phyloP scores from a whole-genome alignment of 2,888 invertebrate genomes.

The Acanthosepion esculentum region DNA sequence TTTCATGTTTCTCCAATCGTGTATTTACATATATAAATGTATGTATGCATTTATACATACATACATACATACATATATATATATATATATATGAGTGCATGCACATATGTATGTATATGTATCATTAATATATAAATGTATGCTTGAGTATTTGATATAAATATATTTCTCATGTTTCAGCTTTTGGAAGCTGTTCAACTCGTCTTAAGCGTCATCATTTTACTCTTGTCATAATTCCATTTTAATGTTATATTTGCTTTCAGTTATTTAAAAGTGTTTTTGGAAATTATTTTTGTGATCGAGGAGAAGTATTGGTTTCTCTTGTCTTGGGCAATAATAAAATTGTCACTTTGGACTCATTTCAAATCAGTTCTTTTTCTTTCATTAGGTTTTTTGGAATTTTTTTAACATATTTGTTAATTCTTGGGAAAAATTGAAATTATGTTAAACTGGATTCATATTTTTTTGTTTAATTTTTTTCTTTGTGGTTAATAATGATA shows the following conservation, averaged over 20 bases:
- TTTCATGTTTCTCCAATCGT: not conserved
- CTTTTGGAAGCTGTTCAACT: not conserved
- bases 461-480: not conserved
- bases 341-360: not conserved
- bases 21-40: not conserved
- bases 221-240: not conserved
- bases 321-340: not conserved
- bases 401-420: not conserved
- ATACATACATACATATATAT: not conserved
- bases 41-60: not conserved
- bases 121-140: not conserved
- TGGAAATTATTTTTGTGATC: not conserved
- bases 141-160: not conserved
- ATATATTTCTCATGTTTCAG: not conserved
- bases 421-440: slow-evolving; percentile 18
- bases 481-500: slow-evolving; percentile 18
- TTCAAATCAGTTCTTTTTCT: not conserved
- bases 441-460: slow-evolving; percentile 13
- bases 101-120: not conserved
- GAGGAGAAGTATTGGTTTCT: not conserved
- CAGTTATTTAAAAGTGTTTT: not conserved
- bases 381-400: not conserved
- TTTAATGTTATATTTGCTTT: not conserved
- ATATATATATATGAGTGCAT: not conserved
- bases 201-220: not conserved